Conservation (phyloP, 2,888 invertebrate species). For the Pollenia amentaria region DNA sequence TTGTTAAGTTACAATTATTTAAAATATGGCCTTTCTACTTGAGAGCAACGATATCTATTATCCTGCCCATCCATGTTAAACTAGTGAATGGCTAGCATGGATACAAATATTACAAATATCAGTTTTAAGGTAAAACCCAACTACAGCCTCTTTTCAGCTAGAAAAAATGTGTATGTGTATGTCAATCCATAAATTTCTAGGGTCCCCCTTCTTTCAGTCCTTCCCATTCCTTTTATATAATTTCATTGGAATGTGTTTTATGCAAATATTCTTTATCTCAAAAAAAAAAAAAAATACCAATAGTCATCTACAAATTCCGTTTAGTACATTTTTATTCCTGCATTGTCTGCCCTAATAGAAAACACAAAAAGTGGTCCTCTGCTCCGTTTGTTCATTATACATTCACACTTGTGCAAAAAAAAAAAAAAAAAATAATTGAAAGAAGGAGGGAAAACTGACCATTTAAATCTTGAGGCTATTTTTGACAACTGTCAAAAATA, state of each 20-base stretch:
- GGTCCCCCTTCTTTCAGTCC: not conserved
- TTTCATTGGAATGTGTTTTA: slow-evolving; percentile 18
- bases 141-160: no score
- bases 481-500: slow-evolving; percentile 79
- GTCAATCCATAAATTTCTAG: not conserved
- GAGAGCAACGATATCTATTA: no score
- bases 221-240: not conserved
- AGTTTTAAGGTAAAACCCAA: no score
- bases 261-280: slow-evolving; percentile 49
- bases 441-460: slow-evolving; percentile 55
- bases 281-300: slow-evolving; percentile 20
- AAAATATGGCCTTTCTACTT: no score
- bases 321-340: slow-evolving; percentile 25
- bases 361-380: slow-evolving; percentile 23
- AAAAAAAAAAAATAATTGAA: slow-evolving; percentile 39
- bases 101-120: no score
- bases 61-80: no score
- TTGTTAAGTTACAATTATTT: no score
- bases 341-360: slow-evolving; percentile 23
- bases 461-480: slow-evolving; percentile 72
- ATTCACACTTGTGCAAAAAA: slow-evolving; percentile 28
- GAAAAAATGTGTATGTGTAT: not conserved
- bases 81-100: no score
- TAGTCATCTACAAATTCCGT: slow-evolving; percentile 48
- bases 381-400: not conserved